Base-by-base conservation (phyloP, 2,888 invertebrate genomes). In the Sylvicola fuscatus region DNA sequence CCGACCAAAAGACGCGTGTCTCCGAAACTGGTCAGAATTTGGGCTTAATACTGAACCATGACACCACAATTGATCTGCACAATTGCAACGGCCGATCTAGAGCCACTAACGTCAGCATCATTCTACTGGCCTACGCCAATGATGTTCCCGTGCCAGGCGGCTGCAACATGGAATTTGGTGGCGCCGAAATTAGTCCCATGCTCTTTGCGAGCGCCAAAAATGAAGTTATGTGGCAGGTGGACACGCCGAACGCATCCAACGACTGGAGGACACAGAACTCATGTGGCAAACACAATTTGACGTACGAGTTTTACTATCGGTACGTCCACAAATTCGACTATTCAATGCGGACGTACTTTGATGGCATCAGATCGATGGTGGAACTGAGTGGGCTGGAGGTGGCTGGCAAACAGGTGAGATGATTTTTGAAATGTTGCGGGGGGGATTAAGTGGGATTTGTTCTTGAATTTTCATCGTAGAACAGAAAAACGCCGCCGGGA, bases 81-180 rank as follows among this genome's bases (percentile, higher is more conserved):
- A 21, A 4, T 21, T 21, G 21, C 21, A 21, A 21, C 8, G 21
- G 5, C 21, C 4, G 5, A 21, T 6, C 21, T 6, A 4, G 8
- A 21, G 8, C 21, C 21, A 21, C 21, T 4, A 21, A 21, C 8
- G 21, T 21, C 5, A 21, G 21, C 21, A 8, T 21, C 21, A 21
- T 21, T 21, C 5, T 21, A 6, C 8, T 21, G 21, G 21, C 21
- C 5, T 21, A 21, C 21, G 4, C 21, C 5, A 21, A 21, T 21
- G 21, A 21, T 21, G 34, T 27, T 12, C 40, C 40, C 16, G 10
- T 40, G 3, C 34, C 38, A 15, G 38, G 38, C 2, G 36, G 37
- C n/a, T 40, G 40, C 14, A 34, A 27, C 32, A 5, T 32, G 27
- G 36, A 36, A 27, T 11, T n/a, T 11, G 14, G 14, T 11, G 30